A percentile compares a stretch with the other conserved stretches of the same genome.
Evolutionary conservation across 1,140 invertebrate species (phyloP).

Genomic region (Drosophila ironensis): DNA sequence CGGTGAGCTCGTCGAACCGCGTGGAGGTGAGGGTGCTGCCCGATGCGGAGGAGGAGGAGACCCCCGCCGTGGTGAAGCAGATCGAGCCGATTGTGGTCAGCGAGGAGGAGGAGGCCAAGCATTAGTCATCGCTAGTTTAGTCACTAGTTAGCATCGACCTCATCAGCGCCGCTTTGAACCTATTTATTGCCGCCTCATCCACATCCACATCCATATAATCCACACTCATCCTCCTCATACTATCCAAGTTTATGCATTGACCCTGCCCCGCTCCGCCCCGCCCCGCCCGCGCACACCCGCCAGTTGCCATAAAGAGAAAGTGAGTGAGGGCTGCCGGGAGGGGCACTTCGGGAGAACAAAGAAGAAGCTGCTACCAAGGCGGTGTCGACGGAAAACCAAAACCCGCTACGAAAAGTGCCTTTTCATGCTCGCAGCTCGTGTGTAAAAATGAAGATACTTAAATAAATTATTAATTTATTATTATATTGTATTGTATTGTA

Average conservation of each 20-base stretch:
- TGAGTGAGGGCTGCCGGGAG: slow-evolving; percentile 13
- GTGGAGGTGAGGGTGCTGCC: slow-evolving; percentile 54
- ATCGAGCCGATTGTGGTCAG: slow-evolving; percentile 60
- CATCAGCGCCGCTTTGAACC: slow-evolving; percentile 51
- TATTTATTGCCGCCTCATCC: slow-evolving; percentile 56
- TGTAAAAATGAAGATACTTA: slow-evolving; percentile 52
- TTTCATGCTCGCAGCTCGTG: slow-evolving; percentile 44
- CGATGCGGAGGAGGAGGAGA: slow-evolving; percentile 49
- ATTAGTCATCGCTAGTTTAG: slow-evolving; percentile 50
- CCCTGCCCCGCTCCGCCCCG: neutral
- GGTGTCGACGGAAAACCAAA: neutral
- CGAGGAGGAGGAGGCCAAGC: slow-evolving; percentile 56
- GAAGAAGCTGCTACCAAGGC: slow-evolving; percentile 38
- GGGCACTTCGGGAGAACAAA: slow-evolving; percentile 22
- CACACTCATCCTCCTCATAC: neutral
- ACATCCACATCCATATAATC: neutral
- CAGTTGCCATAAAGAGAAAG: slow-evolving; percentile 55
- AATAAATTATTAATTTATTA: slow-evolving; percentile 59
- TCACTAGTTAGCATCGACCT: slow-evolving; percentile 44
- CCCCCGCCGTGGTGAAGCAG: slow-evolving; percentile 46
- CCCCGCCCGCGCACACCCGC: neutral
- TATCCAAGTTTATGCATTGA: too few species aligned
- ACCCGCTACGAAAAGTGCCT: slow-evolving; percentile 10
- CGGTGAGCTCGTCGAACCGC: slow-evolving; percentile 31
- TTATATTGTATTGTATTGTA: slow-evolving; percentile 53